Base-by-base conservation (phyloP, 2,113 vertebrate genomes). In the Oostethus manadensis region DNA sequence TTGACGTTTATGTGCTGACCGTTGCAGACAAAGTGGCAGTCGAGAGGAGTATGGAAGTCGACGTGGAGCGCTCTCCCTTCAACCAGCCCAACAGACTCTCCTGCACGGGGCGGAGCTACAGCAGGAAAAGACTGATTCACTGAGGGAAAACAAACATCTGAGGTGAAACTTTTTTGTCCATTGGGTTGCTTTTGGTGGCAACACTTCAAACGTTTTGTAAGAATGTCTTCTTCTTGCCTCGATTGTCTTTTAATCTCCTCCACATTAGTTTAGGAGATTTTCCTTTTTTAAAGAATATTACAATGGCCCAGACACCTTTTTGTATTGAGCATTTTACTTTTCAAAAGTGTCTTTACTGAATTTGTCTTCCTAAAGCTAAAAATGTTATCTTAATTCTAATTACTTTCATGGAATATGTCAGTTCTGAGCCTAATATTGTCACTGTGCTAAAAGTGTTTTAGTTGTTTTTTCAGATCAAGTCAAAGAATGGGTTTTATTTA, bases 51-150 rank as follows among this genome's bases (percentile, higher is more conserved):
- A 71, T 64, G 4, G 57, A 66, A 4, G 47, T 38, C 0, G 83
- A 63, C 8, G 76, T 59, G 56, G 89, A 92, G 10, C 51, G 73
- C 0, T 93, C 92, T 42, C 92, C 93, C 4, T 86, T 92, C 63
- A 86, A 48, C 43, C 71, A 56, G 2, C 49, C 73, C 0, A 56
- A 76, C 44, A 79, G 67, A 63, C 88, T 51, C 40, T 86, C 51
- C 14, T 66, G 70, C 51, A 57, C 81, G 35, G 79, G 81, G 62
- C 91, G 81, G 73, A 91, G 80, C 17, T 93, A 91, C 70, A 93
- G 91, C n/a, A 87, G 94, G 70, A 99, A 95, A 87, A 93, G 91
- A 68, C 87, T 96, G 20, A 75, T 96, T 10, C 76, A 74, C 14
- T 87, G 71, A 82, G 7, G 16, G 43, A 3, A 10, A 14, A 22